Conservation (phyloP, 2,113 vertebrate species). For the Corapipo altera region DNA sequence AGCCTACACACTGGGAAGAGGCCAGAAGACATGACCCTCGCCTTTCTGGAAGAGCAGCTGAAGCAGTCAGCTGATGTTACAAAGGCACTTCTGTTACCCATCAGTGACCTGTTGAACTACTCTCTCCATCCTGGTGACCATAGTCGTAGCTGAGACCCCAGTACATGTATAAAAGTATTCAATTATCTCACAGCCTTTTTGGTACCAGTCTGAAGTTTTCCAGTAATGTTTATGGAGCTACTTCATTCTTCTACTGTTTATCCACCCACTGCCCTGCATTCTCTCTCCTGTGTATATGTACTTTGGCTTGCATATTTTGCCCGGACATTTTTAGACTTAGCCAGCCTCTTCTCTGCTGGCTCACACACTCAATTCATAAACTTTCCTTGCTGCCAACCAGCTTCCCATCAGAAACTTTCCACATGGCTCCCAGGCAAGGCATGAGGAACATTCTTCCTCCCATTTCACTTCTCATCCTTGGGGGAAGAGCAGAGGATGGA, state of each 20-base stretch:
- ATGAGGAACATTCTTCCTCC: neutral
- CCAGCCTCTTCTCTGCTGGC: slow-evolving; percentile 21
- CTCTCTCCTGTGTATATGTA: neutral
- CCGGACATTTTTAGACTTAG: neutral
- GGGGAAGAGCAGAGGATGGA: neutral
- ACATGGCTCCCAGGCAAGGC: neutral
- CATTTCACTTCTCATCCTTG: neutral
- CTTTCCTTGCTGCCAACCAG: slow-evolving; percentile 7
- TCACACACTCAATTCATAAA: neutral
- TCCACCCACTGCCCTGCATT: neutral
- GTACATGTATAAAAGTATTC: neutral
- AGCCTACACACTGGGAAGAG: neutral
- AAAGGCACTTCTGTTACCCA: neutral
- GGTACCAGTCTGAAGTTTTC: neutral
- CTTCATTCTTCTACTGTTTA: slow-evolving; percentile 33
- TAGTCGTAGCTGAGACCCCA: neutral
- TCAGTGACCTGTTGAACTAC: neutral
- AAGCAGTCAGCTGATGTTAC: neutral
- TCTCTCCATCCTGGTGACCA: neutral
- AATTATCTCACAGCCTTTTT: neutral
- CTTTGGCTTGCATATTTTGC: slow-evolving; percentile 18
- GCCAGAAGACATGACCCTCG: rapidly evolving
- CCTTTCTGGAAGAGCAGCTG: neutral
- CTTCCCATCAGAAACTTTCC: slow-evolving; percentile 35
- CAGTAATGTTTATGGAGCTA: slow-evolving; percentile 17